Base-by-base conservation (phyloP, 2,888 invertebrate species). In the Eudasyphora cyanicolor region DNA sequence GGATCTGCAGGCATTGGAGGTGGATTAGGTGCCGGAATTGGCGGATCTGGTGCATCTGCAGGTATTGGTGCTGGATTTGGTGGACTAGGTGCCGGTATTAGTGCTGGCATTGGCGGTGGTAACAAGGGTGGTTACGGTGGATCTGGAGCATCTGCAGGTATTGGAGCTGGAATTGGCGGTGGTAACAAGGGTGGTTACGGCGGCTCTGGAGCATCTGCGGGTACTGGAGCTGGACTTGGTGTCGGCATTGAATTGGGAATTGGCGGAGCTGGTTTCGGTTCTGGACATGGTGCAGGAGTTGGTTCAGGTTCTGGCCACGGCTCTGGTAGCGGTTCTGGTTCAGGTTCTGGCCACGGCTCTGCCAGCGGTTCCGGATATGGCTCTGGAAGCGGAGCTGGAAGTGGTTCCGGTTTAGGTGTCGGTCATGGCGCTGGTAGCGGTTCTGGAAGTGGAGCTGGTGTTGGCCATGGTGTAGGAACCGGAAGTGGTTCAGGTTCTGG, bases 271-370 rank as follows among this genome's bases (percentile, higher is more conserved):
- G 38, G 57, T 60, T n/a, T n/a, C n/a, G 54, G 49, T 24, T 8
- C 35, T n/a, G 35, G 38, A 21, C 62, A n/a, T 67, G 24, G 64
- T 27, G 35, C 51, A 6, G 60, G 62, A 24, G 35, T 12, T 42
- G 81, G 80, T 2, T 7, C 29, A 7, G 79, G 76, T 17, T 69
- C 35, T 45, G 69, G 38, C 27, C 7, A 35, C 10, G 35, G 35
- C 19, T 29, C 35, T 24, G 38, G 57, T 60, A 27, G 24, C 8
- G 19, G 24, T 14, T 7, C 10, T 60, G 60, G 60, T 21, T n/a
- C 8, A 24, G 24, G 54, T 12, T 54, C 51, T 8, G 51, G 32
- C 42, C 38, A 45, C 24, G 54, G 54, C 21, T 54, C 54, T 1
- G 54, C 21, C 4, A 24, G 21, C 12, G 12, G 24, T 54, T 7